Percentiles rank a stretch among this genome's conserved stretches.
Conservation (phyloP, 1,140 invertebrate species). For the Octopus sinensis region DNA sequence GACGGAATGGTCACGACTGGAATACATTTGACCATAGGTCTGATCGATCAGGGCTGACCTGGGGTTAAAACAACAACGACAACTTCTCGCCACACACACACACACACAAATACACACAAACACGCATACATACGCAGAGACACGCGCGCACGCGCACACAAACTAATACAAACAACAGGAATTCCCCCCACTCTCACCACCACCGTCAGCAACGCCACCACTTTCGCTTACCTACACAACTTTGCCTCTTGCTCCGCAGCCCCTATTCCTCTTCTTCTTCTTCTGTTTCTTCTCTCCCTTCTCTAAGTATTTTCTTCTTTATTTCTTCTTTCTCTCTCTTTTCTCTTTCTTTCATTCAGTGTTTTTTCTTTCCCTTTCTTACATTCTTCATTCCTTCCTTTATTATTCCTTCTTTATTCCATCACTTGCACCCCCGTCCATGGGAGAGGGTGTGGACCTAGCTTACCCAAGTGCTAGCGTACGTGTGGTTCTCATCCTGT, state of each 20-base stretch:
- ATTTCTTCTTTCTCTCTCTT: neutral
- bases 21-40: too few species aligned
- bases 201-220: neutral
- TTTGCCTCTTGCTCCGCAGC: neutral
- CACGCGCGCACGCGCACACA: neutral
- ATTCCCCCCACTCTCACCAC: neutral
- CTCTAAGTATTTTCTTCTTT: neutral
- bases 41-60: too few species aligned
- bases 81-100: too few species aligned
- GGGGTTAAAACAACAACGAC: too few species aligned
- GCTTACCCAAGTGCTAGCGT: neutral
- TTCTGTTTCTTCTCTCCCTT: neutral
- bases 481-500: neutral
- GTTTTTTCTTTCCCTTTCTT: neutral
- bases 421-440: neutral
- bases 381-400: neutral
- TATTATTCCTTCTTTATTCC: neutral
- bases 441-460: neutral
- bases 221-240: neutral
- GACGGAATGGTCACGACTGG: too few species aligned
- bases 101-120: too few species aligned
- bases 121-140: neutral
- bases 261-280: neutral
- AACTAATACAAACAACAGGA: neutral
- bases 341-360: neutral